Conservation (phyloP, 2,113 vertebrate species). For the Eolophus roseicapilla region DNA sequence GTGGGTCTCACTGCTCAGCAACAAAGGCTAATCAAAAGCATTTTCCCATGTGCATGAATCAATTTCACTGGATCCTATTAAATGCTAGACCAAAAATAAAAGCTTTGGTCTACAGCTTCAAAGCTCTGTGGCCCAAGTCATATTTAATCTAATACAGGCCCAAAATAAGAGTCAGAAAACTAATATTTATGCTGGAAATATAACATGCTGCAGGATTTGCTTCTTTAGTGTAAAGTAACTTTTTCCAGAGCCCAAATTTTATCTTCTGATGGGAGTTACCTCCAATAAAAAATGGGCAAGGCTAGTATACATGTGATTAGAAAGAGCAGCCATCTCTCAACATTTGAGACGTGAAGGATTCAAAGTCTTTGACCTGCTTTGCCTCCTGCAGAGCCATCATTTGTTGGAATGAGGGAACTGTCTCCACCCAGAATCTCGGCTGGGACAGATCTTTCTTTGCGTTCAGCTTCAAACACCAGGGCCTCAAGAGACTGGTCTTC, state of each 20-base stretch:
- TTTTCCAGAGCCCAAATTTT: slow-evolving; percentile 12
- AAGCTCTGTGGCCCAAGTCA: slow-evolving; percentile 26
- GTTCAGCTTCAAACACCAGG: background rate
- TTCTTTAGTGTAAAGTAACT: background rate
- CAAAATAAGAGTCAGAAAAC: slow-evolving; percentile 15
- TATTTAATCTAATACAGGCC: slow-evolving; percentile 33
- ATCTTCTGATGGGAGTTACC: background rate
- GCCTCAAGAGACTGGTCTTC: background rate
- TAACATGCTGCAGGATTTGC: background rate
- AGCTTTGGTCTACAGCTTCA: slow-evolving; percentile 44
- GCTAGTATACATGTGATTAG: background rate
- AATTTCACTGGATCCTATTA: slow-evolving; percentile 25
- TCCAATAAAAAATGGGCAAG: background rate
- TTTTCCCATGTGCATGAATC: background rate
- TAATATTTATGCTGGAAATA: slow-evolving; percentile 6
- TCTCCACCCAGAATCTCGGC: background rate
- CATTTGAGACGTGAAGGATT: background rate
- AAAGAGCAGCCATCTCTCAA: background rate
- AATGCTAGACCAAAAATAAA: slow-evolving; percentile 42
- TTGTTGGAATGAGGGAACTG: background rate
- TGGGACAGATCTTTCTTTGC: background rate
- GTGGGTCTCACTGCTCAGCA: background rate
- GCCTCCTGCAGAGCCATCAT: background rate
- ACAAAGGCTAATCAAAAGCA: slow-evolving; percentile 22
- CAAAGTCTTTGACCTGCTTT: background rate